Base-by-base conservation (phyloP, 2,797 vertebrate species). In the Girardinus metallicus region DNA sequence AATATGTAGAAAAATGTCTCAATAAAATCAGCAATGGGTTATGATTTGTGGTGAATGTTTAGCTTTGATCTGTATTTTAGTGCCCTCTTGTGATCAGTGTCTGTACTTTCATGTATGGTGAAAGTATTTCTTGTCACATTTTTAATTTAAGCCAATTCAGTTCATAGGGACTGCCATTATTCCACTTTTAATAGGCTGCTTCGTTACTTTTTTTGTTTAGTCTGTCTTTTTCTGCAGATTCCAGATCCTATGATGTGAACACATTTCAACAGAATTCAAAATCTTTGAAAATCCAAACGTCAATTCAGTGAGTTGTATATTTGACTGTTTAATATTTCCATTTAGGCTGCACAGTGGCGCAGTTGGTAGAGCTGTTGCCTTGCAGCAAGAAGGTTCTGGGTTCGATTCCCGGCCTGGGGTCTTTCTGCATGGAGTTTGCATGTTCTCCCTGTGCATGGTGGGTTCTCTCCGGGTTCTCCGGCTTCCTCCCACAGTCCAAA, bases 1-100 rank as follows among this genome's bases (percentile, higher is more conserved):
- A 41, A 68, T 68, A 41, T 68, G 21, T 12, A 41, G 21, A 2
- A 10, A 23, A 1, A 16, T n/a, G 6, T 75, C 16, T 23, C 15
- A 62, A 21, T 21, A 57, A 26, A 6, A 34, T 16, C 31, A 75
- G 46, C 8, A 15, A 73, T 0, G 3, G 8, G n/a, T 4, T 43
- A 7, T 73, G 10, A 23, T 68, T 26, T 68, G 64, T 26, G 4
- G 64, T 12, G 21, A 21, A 36, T 57, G 31, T 72, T 1, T 4
- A 75, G 29, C n/a, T 60, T 21, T 78, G 9, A 18, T 68, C 68
- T 80, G 72, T 82, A 64, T 53, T 86, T 82, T 84, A 79, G 77
- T 75, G 89, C 88, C 91, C 86, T 84, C 93, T 86, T 85, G 91
- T 92, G 93, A 68, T 73, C 29, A 68, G 68, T 79, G 10, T 29